Base-by-base conservation (phyloP, 2,888 invertebrate genomes). In the Aethes cnicana region DNA sequence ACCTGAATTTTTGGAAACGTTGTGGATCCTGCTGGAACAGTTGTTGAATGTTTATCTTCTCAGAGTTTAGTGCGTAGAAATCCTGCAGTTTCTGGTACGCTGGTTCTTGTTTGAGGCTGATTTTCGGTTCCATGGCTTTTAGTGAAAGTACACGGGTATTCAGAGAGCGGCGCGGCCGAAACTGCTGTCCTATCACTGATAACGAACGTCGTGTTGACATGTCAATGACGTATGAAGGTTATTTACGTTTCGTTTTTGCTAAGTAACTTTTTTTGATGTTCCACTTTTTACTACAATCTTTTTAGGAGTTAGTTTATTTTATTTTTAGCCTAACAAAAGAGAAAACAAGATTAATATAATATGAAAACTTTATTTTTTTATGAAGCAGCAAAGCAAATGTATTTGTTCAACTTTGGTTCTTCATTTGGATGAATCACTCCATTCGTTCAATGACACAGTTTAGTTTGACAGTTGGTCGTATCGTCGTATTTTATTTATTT, bases 1-100 rank as follows among this genome's bases (percentile, higher is more conserved):
- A 98, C 98, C 96, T 97, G 90, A 93, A 97, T 81, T 96, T 97
- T 42, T 95, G 90, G 74, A 98, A 98, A 54, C 99, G 93, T 20
- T 92, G 87, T 0, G 94, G 85, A 81, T 98, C 96, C 63, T 93
- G 88, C 59, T 93, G 91, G 75, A 99, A 98, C 64, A 98, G 85
- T 57, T 96, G 92, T 58, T 92, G 92, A 69, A 99, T 96, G 68
- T 95, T 94, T 32, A 98, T 91, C 66, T 93, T 93, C 17, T 92
- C 89, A 8, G 94, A 95, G 72, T 94, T 93, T 5, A 87, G 82
- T 61, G 94, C 88, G 76, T 93, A 97, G 78, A 94, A 94, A 53
- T 93, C 91, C 69, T 95, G 92, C 32, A 98, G 85, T 79, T 95
- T 93, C 68, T 93, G 91, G 91, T 92, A 98, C 8, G 93, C 91